phyloP scores from a whole-genome alignment of 92 coral and sea anemone genomes.

The Zoanthus gigantus region DNA sequence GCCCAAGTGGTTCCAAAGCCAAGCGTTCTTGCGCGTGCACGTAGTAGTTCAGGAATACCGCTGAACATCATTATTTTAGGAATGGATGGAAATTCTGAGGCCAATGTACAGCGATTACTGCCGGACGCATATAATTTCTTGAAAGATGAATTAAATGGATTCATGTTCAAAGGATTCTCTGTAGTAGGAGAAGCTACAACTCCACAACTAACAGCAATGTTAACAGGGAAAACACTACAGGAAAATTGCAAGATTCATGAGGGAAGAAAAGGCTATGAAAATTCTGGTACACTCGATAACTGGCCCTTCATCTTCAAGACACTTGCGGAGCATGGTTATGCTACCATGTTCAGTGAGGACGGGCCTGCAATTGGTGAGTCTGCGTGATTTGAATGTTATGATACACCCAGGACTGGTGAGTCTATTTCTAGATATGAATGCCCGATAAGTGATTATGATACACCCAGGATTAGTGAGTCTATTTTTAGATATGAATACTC shows the following conservation, averaged over 20 bases:
- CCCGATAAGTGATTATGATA: no score
- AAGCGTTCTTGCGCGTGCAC: constrained; percentile 57
- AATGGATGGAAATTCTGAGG: constrained; percentile 71
- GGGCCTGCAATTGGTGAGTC: constrained; percentile 49
- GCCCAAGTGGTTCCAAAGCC: constrained; percentile 64
- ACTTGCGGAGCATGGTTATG: constrained; percentile 68
- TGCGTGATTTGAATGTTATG: background rate
- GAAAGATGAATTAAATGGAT: constrained; percentile 61
- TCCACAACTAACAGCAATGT: constrained; percentile 74
- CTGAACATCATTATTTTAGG: constrained; percentile 68
- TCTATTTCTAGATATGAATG: no score
- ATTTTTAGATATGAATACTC: no score
- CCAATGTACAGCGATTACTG: constrained; percentile 61
- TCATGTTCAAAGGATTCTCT: constrained; percentile 68
- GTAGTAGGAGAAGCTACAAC: constrained; percentile 77
- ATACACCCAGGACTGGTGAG: background rate
- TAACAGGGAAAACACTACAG: constrained; percentile 72
- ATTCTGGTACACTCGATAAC: constrained; percentile 58
- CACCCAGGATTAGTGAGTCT: no score
- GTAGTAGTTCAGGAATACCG: constrained; percentile 51
- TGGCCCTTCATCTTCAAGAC: constrained; percentile 79
- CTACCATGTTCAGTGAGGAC: constrained; percentile 73
- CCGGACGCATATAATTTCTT: constrained; percentile 67
- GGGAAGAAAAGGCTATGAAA: constrained; percentile 59
- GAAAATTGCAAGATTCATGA: constrained; percentile 58